Percentiles rank a stretch among this genome's conserved stretches.
Evolutionary conservation across 2,888 invertebrate genomes (phyloP).

Genomic region (Azorinus chamasolen): DNA sequence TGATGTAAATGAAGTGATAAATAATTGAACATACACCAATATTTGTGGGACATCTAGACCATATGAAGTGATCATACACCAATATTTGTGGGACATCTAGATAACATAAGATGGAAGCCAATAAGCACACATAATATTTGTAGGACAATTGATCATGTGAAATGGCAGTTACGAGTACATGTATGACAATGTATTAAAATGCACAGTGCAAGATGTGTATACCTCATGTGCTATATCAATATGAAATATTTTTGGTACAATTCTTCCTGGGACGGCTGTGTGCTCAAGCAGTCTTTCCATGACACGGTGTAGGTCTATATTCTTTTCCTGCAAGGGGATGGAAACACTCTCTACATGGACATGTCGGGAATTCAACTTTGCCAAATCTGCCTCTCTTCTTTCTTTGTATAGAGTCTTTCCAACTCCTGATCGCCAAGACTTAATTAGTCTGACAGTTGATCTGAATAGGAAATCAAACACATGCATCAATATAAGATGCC

Average conservation of each 20-base stretch:
- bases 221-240: conserved; percentile 77
- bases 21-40: too few species aligned
- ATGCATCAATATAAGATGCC: not conserved
- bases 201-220: not conserved
- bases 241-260: conserved; percentile 69
- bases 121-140: too few species aligned
- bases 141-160: too few species aligned
- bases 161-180: too few species aligned
- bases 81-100: too few species aligned
- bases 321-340: conserved; percentile 64
- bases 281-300: conserved; percentile 54
- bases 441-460: conserved; percentile 69
- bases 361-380: not conserved
- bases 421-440: conserved; percentile 73
- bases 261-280: conserved; percentile 42
- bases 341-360: conserved; percentile 6
- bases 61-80: too few species aligned
- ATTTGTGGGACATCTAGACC: too few species aligned
- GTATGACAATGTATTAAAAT: too few species aligned
- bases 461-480: conserved; percentile 31
- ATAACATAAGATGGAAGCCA: too few species aligned
- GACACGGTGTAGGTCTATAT: conserved; percentile 50
- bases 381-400: conserved; percentile 58
- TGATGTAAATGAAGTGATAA: too few species aligned
- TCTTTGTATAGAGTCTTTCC: conserved; percentile 72